Percentiles rank a stretch among this genome's conserved stretches.
phyloP scores from a whole-genome alignment of 1,140 invertebrate species.

The Plutomurus gul region DNA sequence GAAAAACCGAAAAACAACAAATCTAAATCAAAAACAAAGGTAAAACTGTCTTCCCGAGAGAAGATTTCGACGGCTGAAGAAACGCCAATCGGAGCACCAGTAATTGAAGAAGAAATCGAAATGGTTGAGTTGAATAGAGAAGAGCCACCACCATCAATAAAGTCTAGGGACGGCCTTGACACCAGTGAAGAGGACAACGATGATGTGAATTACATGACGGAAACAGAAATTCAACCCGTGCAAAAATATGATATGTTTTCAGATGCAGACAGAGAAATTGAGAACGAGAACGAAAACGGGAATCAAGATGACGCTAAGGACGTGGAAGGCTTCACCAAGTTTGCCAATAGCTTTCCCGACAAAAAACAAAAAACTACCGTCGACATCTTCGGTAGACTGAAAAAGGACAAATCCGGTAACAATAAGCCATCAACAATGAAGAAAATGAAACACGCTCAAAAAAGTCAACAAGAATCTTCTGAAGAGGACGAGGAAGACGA shows the following conservation, averaged over 20 bases:
- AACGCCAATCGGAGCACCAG: not conserved
- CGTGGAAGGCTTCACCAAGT: not conserved
- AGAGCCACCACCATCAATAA: not conserved
- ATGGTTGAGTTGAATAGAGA: too few species aligned
- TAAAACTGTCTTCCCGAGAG: not conserved
- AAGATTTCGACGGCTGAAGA: not conserved
- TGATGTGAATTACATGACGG: slow-evolving; percentile 24
- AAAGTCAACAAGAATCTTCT: not conserved
- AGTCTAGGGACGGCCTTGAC: not conserved
- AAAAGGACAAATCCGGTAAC: not conserved
- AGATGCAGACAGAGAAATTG: not conserved
- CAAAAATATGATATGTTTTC: slow-evolving; percentile 31
- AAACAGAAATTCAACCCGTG: slow-evolving; percentile 28
- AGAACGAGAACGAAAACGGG: not conserved
- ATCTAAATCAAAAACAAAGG: not conserved
- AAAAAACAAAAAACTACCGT: not conserved
- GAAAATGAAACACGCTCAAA: not conserved
- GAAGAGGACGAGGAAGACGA: slow-evolving; percentile 8
- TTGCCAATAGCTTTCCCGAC: not conserved
- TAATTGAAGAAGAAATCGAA: not conserved
- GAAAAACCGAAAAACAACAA: not conserved
- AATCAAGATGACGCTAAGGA: not conserved
- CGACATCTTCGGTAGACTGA: not conserved
- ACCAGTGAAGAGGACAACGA: slow-evolving; percentile 24
- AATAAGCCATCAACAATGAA: not conserved